Evolutionary conservation across 2,797 vertebrate genomes (phyloP), one percentile per base, ranked within the genome.

Genomic region (Xerus rutilus): DNA sequence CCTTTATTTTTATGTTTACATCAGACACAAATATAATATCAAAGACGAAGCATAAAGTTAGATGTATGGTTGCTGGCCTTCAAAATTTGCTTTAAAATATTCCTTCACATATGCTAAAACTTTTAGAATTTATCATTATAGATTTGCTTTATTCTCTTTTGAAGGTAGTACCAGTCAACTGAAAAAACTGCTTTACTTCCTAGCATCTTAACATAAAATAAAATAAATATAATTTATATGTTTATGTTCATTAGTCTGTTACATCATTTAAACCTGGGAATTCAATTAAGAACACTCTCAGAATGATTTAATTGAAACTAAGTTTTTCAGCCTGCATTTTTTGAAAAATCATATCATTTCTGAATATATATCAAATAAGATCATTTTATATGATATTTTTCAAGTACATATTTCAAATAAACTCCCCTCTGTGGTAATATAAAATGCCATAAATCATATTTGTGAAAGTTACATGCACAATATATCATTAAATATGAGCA

Each of bases 341-440:
- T 67, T 73, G 7, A 95, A 95, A 97, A 97, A 96, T n/a, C 25
- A 81, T 54, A 94, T 90, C 85, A 87, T 97, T 97, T 97, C 74
- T 96, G 57, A 96, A 95, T 97, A 96, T 97, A 96, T 94, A 86
- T 96, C 69, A 97, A 98, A 97, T 96, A 96, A 83, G 47, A 96
- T 82, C 70, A 92, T 81, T 98, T 98, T 86, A 57, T 73, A 47
- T 96, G 78, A 84, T 95, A 96, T 97, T 95, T 96, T 69, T 96
- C 94, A 96, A 97, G 86, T 93, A 83, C 86, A 96, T 97, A 94
- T 92, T 97, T 97, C 98, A 95, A 95, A 49, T 84, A 98, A 98
- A 98, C 84, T 98, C 89, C 88, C 78, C 93, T 96, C 86, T 97
- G 72, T 72, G 82, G 93, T 84, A 96, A 96, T 97, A 96, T 93